These are phyloP conservation scores for Phymanthus crucifer DNA, from an alignment of 92 coral and sea anemone species.

Conservation along the genomic window DNA sequence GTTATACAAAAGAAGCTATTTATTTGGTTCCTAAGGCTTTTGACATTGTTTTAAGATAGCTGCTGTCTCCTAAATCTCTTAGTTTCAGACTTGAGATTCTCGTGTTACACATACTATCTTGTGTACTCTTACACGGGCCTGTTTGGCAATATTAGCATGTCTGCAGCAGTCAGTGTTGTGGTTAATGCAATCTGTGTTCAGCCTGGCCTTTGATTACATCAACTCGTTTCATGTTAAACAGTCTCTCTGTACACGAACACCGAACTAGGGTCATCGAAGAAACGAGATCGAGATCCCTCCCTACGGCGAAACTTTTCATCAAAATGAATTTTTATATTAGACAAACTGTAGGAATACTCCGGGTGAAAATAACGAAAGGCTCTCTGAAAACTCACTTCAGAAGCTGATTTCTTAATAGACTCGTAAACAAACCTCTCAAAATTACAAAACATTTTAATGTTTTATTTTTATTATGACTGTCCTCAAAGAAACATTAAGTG, in stretches of 20 bases:
- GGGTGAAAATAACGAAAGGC: too few species aligned
- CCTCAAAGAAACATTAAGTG: too few species aligned
- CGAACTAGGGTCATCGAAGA: neutral
- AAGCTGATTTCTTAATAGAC: too few species aligned
- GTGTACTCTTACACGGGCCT: too few species aligned
- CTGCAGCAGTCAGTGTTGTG: neutral
- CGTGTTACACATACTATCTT: neutral
- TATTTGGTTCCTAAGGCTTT: neutral
- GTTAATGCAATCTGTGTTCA: conserved; percentile 10
- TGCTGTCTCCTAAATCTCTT: neutral
- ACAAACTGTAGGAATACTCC: too few species aligned
- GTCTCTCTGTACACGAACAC: neutral
- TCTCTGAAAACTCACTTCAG: too few species aligned
- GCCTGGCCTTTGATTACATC: conserved; percentile 6
- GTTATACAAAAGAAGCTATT: neutral
- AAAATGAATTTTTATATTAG: too few species aligned
- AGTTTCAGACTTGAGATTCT: neutral
- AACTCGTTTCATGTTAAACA: neutral
- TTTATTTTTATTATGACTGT: too few species aligned
- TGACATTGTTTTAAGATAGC: neutral
- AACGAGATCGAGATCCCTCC: neutral
- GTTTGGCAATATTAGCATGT: conserved; percentile 2
- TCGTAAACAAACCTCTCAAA: too few species aligned
- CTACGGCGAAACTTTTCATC: neutral
- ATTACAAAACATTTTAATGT: too few species aligned